Conservation (phyloP, 23 tunicate genomes). For the Corella eumyota region DNA sequence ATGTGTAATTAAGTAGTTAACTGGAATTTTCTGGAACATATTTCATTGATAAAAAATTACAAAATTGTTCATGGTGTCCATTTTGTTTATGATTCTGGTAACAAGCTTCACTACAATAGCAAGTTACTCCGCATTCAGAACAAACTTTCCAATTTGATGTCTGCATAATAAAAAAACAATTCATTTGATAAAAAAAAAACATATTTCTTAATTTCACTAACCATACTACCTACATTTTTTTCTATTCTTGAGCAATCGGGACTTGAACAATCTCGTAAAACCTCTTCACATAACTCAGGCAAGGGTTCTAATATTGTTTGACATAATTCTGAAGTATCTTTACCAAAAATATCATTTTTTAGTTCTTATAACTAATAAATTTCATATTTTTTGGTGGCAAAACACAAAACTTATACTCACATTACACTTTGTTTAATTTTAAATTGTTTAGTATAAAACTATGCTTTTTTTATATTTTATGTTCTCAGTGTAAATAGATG, state of each 20-base stretch:
- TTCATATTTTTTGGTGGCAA: too few relatives aligned
- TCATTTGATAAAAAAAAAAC: too few relatives aligned
- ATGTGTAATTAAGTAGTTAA: too few relatives aligned
- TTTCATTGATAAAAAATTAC: slow-evolving; percentile 53
- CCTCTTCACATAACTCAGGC: slow-evolving; percentile 77
- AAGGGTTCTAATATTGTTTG: slow-evolving; percentile 67
- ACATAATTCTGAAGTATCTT: slow-evolving; percentile 19
- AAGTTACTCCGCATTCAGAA: slow-evolving; percentile 36
- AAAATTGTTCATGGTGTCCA: slow-evolving; percentile 18
- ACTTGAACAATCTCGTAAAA: slow-evolving; percentile 61
- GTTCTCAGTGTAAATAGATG: too few relatives aligned
- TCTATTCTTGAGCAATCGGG: slow-evolving; percentile 34
- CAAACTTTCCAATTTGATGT: slow-evolving; percentile 47
- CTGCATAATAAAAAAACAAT: slow-evolving; percentile 19
- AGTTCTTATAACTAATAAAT: too few relatives aligned
- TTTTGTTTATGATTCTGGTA: slow-evolving; percentile 1
- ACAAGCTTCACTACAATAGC: slow-evolving; percentile 80
- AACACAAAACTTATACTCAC: too few relatives aligned
- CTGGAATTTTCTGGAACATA: too few relatives aligned
- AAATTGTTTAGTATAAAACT: too few relatives aligned
- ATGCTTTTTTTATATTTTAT: too few relatives aligned
- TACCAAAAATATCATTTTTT: too few relatives aligned
- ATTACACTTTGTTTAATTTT: too few relatives aligned
- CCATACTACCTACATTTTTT: slow-evolving; percentile 14
- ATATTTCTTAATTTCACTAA: not conserved